Conservation (phyloP, 30 jellyfish, hydroid and myxozoan genomes). For the Turritopsis dohrnii region DNA sequence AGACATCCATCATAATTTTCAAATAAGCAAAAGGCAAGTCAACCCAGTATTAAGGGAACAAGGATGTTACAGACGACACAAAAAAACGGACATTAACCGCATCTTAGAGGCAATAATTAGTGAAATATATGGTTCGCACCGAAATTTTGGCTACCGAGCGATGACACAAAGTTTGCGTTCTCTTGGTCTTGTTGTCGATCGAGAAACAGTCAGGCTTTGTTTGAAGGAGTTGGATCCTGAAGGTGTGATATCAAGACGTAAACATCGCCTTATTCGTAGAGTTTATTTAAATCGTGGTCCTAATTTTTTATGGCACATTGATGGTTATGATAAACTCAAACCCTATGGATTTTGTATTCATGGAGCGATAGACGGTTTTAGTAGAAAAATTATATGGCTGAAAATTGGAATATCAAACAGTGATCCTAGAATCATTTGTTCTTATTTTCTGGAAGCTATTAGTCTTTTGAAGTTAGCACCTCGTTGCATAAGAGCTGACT, state of each 20-base stretch:
- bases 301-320: conserved; percentile 44
- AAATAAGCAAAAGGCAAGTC: conserved; percentile 20
- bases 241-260: conserved; percentile 32
- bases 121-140: conserved; percentile 4
- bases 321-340: conserved; percentile 47
- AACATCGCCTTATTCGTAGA: conserved; percentile 39
- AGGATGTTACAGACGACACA: conserved; percentile 14
- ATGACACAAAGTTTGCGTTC: conserved; percentile 11
- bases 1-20: conserved; percentile 2
- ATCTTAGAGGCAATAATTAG: neutral
- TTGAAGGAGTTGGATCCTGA: conserved; percentile 46
- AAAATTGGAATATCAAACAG: conserved; percentile 32
- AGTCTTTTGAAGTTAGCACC: conserved; percentile 22
- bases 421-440: conserved; percentile 21
- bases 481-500: conserved; percentile 28
- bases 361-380: conserved; percentile 47
- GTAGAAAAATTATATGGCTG: conserved; percentile 55
- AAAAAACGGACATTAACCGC: neutral
- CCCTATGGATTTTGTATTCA: conserved; percentile 53
- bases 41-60: conserved; percentile 19
- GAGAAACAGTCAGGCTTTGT: conserved; percentile 14
- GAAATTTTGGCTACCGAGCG: conserved; percentile 29
- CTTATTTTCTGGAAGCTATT: conserved; percentile 32
- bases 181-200: conserved; percentile 13
- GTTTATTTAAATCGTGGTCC: conserved; percentile 37